phyloP scores from a whole-genome alignment of 1,140 invertebrate genomes.

The Drosophila pandora region DNA sequence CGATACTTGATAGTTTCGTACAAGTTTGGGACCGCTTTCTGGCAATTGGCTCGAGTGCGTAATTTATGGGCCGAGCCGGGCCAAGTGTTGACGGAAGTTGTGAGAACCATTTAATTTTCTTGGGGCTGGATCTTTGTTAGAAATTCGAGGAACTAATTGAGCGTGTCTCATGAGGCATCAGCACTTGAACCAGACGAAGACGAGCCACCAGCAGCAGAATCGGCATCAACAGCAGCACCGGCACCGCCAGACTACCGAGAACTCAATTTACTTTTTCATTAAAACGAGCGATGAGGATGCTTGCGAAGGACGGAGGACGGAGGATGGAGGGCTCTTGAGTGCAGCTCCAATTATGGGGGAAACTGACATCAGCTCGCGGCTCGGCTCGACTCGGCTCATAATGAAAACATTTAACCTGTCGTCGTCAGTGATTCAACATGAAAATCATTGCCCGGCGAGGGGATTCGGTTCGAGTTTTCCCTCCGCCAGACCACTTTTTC shows the following conservation, averaged over 20 bases:
- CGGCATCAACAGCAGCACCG: constrained; percentile 11
- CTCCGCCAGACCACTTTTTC: constrained; percentile 54
- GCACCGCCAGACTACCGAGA: constrained; percentile 42
- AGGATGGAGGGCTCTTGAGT: constrained; percentile 69
- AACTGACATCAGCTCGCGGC: constrained; percentile 56
- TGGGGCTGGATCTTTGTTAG: constrained; percentile 23
- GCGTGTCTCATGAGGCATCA: constrained; percentile 45
- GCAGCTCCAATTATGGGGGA: constrained; percentile 77
- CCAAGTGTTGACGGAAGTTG: constrained; percentile 60
- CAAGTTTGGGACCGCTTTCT: background rate
- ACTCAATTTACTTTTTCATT: constrained; percentile 74
- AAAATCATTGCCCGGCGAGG: constrained; percentile 50
- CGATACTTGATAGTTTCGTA: background rate
- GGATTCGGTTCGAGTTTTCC: constrained; percentile 23
- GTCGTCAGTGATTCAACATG: constrained; percentile 60
- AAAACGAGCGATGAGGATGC: constrained; percentile 25
- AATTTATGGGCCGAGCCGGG: constrained; percentile 35
- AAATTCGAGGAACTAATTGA: constrained; percentile 73
- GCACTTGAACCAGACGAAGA: constrained; percentile 43
- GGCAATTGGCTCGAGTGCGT: constrained; percentile 60
- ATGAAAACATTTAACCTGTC: constrained; percentile 83
- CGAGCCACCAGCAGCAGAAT: constrained; percentile 32
- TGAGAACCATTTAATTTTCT: constrained; percentile 47
- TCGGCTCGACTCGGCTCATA: constrained; percentile 69
- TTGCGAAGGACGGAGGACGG: constrained; percentile 30